phyloP scores from a whole-genome alignment of 2,113 vertebrate species.

The Mus pahari region DNA sequence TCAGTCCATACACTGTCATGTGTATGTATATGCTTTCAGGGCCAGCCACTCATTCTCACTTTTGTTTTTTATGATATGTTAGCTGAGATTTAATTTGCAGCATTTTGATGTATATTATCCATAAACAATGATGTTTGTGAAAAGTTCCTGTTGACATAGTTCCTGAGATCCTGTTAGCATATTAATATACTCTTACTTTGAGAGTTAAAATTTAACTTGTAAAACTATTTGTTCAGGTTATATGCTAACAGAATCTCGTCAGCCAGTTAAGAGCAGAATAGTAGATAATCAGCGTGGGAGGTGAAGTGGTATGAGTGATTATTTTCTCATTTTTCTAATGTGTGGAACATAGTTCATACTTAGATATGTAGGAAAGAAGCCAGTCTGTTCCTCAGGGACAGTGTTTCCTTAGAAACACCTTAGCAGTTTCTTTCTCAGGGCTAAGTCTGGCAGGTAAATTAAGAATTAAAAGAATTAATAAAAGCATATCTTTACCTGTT shows the following conservation, averaged over 20 bases:
- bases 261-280: neutral
- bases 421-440: neutral
- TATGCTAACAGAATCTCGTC: neutral
- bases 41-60: neutral
- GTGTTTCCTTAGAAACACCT: slow-evolving; percentile 2
- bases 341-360: neutral
- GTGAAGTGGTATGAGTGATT: slow-evolving; percentile 6
- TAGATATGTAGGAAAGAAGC: neutral
- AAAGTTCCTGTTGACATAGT: slow-evolving; percentile 23
- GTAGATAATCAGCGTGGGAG: slow-evolving; percentile 8
- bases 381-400: neutral
- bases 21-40: neutral
- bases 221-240: slow-evolving; percentile 11
- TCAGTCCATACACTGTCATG: neutral
- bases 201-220: slow-evolving; percentile 32
- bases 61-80: slow-evolving; percentile 43
- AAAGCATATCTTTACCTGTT: neutral
- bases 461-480: neutral
- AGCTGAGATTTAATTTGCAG: slow-evolving; percentile 56
- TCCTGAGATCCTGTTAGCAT: neutral
- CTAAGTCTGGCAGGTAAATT: slow-evolving; percentile 27
- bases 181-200: slow-evolving; percentile 16
- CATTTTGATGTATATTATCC: slow-evolving; percentile 17
- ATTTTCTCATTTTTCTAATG: slow-evolving; percentile 30
- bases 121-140: neutral